A percentile compares a stretch with the other conserved stretches of the same genome.
These are phyloP conservation scores for Samia ricini DNA, from an alignment of 1,140 invertebrate species.

Conservation along the genomic window DNA sequence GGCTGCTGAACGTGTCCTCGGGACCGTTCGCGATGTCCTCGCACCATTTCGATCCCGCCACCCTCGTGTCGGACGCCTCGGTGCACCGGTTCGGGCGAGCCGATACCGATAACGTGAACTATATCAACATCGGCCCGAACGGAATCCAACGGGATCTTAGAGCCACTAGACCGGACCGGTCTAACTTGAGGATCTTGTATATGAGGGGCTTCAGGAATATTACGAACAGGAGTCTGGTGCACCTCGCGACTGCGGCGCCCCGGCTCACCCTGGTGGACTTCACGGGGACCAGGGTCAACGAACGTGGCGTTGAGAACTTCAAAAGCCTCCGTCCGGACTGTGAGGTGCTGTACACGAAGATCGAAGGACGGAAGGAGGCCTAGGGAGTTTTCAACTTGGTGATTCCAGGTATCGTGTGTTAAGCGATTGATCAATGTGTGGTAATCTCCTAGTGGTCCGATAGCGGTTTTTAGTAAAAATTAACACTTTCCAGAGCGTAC, in stretches of 20 bases:
- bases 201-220: slow-evolving; percentile 81
- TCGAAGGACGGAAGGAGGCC: neutral
- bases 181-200: slow-evolving; percentile 51
- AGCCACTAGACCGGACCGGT: slow-evolving; percentile 39
- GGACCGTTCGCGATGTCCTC: neutral
- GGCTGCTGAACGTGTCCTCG: neutral
- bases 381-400: neutral
- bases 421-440: neutral
- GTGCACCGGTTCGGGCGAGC: slow-evolving; percentile 49
- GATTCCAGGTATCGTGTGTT: neutral
- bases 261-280: slow-evolving; percentile 80
- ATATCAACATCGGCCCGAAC: slow-evolving; percentile 45
- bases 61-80: slow-evolving; percentile 46
- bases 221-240: slow-evolving; percentile 81
- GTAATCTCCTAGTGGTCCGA: neutral
- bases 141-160: slow-evolving; percentile 10
- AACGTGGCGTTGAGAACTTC: slow-evolving; percentile 78
- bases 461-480: neutral
- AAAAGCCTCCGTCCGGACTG: slow-evolving; percentile 42
- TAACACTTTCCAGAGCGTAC: neutral
- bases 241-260: slow-evolving; percentile 80
- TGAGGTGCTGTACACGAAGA: slow-evolving; percentile 23
- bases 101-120: slow-evolving; percentile 47
- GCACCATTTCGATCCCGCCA: slow-evolving; percentile 17
- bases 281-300: slow-evolving; percentile 79